A percentile compares a stretch with the other conserved stretches of the same genome.
Evolutionary conservation across 2,113 vertebrate species (phyloP).

Genomic region (Bos taurus): DNA sequence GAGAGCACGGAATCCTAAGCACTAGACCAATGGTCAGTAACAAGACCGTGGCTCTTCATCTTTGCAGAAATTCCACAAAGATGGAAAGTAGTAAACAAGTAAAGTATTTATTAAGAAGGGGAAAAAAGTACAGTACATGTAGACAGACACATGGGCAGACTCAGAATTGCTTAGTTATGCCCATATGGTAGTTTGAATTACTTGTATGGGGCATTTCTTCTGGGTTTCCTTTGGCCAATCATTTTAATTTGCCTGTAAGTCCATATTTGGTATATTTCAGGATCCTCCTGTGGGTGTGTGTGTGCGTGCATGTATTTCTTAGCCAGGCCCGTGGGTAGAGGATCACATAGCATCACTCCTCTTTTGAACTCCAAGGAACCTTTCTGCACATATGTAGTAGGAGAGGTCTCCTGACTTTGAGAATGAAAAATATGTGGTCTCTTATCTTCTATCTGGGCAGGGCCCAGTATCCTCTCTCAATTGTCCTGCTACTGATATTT

Average conservation of each 20-base stretch:
- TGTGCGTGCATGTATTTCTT: fast-evolving
- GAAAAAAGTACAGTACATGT: not conserved
- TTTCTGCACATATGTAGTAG: not conserved
- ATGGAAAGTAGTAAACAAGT: not conserved
- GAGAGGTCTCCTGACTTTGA: not conserved
- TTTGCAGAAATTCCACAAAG: not conserved
- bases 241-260: not conserved
- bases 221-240: not conserved
- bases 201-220: not conserved
- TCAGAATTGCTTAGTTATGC: not conserved
- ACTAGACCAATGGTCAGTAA: not conserved
- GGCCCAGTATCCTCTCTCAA: not conserved
- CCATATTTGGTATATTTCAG: not conserved
- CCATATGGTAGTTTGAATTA: not conserved
- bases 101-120: not conserved
- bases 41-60: not conserved
- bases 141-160: not conserved
- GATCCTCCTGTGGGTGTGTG: not conserved
- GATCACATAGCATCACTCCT: not conserved
- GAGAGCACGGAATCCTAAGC: not conserved
- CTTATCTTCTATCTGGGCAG: not conserved
- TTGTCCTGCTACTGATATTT: not conserved
- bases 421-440: not conserved
- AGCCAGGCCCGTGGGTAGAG: not conserved
- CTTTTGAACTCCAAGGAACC: not conserved